Conservation (phyloP, 1,140 invertebrate genomes). For the Ditylenchus dipsaci region DNA sequence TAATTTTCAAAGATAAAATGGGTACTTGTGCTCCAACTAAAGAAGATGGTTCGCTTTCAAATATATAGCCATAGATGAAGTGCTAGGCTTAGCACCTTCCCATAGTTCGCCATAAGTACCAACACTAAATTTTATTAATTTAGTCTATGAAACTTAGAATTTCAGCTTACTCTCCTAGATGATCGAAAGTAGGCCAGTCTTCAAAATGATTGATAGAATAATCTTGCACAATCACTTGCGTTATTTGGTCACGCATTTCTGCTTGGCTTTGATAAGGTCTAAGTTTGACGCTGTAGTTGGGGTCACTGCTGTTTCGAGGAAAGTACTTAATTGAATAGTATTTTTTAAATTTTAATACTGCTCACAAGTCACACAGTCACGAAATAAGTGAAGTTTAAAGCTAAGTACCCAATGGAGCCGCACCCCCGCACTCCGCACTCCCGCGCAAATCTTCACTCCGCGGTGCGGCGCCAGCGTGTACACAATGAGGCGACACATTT, state of each 20-base stretch:
- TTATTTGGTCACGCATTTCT: constrained; percentile 55
- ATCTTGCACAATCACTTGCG: constrained; percentile 45
- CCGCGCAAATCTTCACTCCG: too few species aligned
- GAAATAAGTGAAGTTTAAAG: constrained; percentile 33
- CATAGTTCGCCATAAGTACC: constrained; percentile 51
- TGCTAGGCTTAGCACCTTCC: constrained; percentile 36
- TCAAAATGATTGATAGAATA: constrained; percentile 49
- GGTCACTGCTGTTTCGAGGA: constrained; percentile 48
- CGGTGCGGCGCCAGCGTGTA: too few species aligned
- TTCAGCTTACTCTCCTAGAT: constrained; percentile 37
- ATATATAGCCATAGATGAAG: constrained; percentile 42
- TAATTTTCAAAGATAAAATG: not conserved
- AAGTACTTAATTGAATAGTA: constrained; percentile 58
- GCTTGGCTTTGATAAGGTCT: constrained; percentile 49
- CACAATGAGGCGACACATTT: too few species aligned
- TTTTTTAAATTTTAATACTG: not conserved
- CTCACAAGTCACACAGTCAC: constrained; percentile 16
- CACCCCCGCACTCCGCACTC: too few species aligned
- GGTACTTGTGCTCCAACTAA: constrained; percentile 29
- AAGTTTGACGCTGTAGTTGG: constrained; percentile 36
- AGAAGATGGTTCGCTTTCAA: constrained; percentile 40
- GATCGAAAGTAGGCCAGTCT: constrained; percentile 56
- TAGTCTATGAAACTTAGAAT: constrained; percentile 15
- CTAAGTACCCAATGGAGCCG: too few species aligned
- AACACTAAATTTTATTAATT: constrained; percentile 16